These are phyloP conservation scores for Crotalus horridus DNA, from an alignment of 2,113 vertebrate species.

Conservation along the genomic window DNA sequence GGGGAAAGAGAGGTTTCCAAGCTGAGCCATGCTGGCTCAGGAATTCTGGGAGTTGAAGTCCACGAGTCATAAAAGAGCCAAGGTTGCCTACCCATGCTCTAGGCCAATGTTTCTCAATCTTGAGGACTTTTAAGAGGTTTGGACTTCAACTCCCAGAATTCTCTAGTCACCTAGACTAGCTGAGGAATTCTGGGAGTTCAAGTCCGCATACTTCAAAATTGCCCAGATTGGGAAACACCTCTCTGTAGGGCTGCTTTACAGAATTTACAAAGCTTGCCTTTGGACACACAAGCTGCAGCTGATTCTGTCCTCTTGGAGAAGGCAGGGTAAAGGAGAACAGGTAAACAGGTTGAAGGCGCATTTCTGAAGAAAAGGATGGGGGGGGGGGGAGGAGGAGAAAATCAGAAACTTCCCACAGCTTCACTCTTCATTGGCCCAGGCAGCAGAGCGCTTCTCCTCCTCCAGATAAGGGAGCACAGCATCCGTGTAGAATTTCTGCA, in stretches of 20 bases:
- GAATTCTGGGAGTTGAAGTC: too few species aligned
- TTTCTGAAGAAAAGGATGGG: background rate
- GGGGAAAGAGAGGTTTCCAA: too few species aligned
- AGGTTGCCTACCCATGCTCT: too few species aligned
- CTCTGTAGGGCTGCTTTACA: background rate
- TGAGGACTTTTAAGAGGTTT: background rate
- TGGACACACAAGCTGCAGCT: background rate
- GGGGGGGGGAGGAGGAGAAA: too few species aligned
- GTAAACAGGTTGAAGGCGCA: background rate
- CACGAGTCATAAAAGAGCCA: too few species aligned
- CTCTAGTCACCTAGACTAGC: background rate
- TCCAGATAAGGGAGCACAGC: slow-evolving; percentile 69
- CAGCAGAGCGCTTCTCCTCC: background rate
- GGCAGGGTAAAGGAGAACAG: rapidly evolving
- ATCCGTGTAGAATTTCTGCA: slow-evolving; percentile 74
- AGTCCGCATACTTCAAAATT: background rate
- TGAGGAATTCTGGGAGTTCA: background rate
- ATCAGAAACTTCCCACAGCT: background rate
- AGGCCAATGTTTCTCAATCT: background rate
- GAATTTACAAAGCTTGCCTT: background rate
- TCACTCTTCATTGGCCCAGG: slow-evolving; percentile 61
- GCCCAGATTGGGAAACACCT: background rate
- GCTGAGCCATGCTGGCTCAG: too few species aligned
- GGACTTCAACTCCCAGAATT: background rate
- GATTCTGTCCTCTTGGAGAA: background rate